Base-by-base conservation (phyloP, 35 echinoderm and acorn worm species). In the Apostichopus japonicus region DNA sequence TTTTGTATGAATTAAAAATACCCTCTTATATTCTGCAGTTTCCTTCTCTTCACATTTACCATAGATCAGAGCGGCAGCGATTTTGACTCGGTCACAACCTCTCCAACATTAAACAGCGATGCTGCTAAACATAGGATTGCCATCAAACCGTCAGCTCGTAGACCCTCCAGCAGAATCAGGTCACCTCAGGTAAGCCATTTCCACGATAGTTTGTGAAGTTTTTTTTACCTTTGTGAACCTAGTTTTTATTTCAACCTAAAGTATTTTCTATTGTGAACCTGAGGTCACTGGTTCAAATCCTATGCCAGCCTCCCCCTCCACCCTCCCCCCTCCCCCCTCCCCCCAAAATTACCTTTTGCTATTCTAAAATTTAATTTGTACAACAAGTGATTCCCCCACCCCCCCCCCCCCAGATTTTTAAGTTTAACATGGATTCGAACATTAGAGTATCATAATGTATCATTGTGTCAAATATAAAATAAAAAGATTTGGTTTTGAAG, bases 101-200 rank as follows among this genome's bases (percentile, higher is more conserved):
- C 79, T 14, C 44, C 51, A 4, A 33, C 24, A 83, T 55, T 83
- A 55, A 83, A 83, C 52, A 83, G 51, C 54, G 79, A 83, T 83
- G 79, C 79, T 55, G 79, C 79, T 15, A 83, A 83, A 83, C 79
- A 83, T n/a, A 44, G 51, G 17, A 83, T 83, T 8, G 55, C 79
- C 54, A 10, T 83, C 8, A 83, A 83, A 54, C 79, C 79, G 8
- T 83, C 79, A 8, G n/a, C 79, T 83, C 79, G 79, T 55, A 83
- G 79, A 83, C 79, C 79, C 9, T 52, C 79, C 7, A 83, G 24
- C 52, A 44, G 51, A 17, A n/a, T 53, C 17, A 16, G 8, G 11
- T 83, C 79, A 83, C 79, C 79, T 52, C 79, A 83, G 79, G 79
- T 83, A 53, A 55, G 52, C 63, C 19, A 11, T 67, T 17, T 44